Evolutionary conservation across 2,888 invertebrate species (phyloP), one percentile per base, ranked within the genome.

Genomic region (Fragum fragum): DNA sequence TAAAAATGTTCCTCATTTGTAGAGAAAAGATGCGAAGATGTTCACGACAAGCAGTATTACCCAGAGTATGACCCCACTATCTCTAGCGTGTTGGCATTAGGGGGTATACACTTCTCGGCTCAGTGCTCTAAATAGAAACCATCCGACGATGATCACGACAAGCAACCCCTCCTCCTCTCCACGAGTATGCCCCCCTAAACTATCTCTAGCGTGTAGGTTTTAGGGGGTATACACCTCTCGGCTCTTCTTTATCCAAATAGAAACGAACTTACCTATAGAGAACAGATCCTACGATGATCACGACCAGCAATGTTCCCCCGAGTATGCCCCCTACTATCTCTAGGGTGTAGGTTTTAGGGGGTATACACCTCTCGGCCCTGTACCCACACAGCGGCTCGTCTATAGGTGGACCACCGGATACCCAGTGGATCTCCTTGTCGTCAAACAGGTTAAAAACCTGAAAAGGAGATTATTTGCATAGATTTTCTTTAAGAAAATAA

Each of bases 371-470:
- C 95, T 98, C 97, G 73, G 97, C 97, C 55, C 96, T 95, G 94
- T 98, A 98, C 16, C 98, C 98, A 94, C 98, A 98, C 32, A 95
- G 95, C 0, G 98, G 98, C 90, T 97, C 97, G 1, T 98, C 97
- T n/a, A 97, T 95, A 0, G 98, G 98, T 55, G 97, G 97, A 61
- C 95, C 95, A 6, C 96, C 96, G 7, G 96, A 96, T 29, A 97
- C 96, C 98, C 98, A 98, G 86, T 96, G 96, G 88, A 98, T 96
- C 63, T 96, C 95, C 61, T 83, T 79, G n/a, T 52, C 69, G 21
- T 29, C 42, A 36, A 77, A 77, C 5, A 77, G 26, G 1, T 66
- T 57, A 53, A 82, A 82, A n/a, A 75, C 36, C 85, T 85, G 69
- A 32, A 66, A 68, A 1, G 7, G n/a, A n/a, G n/a, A n/a, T n/a